Percentiles rank a stretch among this genome's conserved stretches.
phyloP scores from a whole-genome alignment of 2,113 vertebrate genomes.

The Numenius arquata region DNA sequence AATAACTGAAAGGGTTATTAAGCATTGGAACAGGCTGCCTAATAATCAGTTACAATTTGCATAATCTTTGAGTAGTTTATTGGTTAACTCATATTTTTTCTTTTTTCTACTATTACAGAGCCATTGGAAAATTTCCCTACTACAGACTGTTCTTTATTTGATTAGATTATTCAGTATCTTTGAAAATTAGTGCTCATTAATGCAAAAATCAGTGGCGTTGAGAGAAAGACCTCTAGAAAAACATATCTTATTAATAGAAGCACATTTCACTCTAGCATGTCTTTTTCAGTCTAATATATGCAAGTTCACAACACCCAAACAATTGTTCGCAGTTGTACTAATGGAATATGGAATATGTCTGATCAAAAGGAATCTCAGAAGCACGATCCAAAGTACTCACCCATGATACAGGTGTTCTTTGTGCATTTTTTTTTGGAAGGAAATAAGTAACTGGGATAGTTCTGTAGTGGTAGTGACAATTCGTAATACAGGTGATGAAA shows the following conservation, averaged over 20 bases:
- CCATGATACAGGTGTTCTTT: rapidly evolving
- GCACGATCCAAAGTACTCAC: not conserved
- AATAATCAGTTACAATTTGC: not conserved
- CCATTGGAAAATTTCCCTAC: not conserved
- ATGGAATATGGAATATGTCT: not conserved
- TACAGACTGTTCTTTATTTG: not conserved
- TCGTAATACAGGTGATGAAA: no score
- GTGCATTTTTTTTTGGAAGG: not conserved
- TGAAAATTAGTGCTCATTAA: not conserved
- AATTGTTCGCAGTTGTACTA: not conserved
- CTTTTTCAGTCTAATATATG: not conserved
- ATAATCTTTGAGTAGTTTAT: not conserved
- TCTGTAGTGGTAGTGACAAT: not conserved
- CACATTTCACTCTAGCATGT: not conserved
- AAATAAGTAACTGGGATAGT: not conserved
- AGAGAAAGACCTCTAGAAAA: not conserved
- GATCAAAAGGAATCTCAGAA: not conserved
- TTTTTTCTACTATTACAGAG: not conserved
- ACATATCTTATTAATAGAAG: not conserved
- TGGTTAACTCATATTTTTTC: not conserved
- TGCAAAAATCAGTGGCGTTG: not conserved
- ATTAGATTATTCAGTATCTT: not conserved
- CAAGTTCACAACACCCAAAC: not conserved
- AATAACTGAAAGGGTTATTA: no score
- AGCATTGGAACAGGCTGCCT: no score